Evolutionary conservation across 2,888 invertebrate species (phyloP).

Genomic region (Nasonia oneida): DNA sequence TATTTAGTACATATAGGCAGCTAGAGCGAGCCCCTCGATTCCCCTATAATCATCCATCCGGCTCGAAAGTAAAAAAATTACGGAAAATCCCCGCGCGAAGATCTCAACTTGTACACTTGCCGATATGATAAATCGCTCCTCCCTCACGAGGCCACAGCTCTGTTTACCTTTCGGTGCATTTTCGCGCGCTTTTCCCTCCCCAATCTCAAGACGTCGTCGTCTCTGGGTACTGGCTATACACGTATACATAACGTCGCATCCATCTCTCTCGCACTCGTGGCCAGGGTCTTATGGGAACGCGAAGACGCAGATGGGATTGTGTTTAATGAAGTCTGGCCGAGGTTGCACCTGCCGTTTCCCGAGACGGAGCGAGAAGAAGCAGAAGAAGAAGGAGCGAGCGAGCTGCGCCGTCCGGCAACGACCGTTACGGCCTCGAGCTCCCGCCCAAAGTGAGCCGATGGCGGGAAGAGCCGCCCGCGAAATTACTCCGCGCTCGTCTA

Average conservation of each 20-base stretch:
- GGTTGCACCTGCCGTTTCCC: constrained; percentile 76
- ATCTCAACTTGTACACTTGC: neutral
- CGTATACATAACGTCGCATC: neutral
- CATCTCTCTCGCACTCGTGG: neutral
- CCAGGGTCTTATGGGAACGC: constrained; percentile 71
- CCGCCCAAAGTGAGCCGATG: constrained; percentile 50
- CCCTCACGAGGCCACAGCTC: neutral
- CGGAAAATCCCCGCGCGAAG: constrained; percentile 5
- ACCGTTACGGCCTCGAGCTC: constrained; percentile 60
- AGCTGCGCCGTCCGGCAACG: constrained; percentile 33
- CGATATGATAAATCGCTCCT: constrained; percentile 9
- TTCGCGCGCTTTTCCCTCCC: constrained; percentile 39
- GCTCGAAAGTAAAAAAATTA: neutral
- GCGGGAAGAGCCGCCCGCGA: constrained; percentile 45
- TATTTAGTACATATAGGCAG: neutral
- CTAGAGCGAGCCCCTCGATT: too few species aligned
- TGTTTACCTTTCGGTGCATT: constrained; percentile 23
- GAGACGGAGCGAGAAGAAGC: constrained; percentile 57
- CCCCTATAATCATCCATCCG: too few species aligned
- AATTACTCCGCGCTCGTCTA: neutral
- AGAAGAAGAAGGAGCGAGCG: constrained; percentile 16
- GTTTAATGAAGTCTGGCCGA: constrained; percentile 77
- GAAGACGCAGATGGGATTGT: constrained; percentile 77
- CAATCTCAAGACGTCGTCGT: constrained; percentile 19
- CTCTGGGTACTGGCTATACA: neutral